Evolutionary conservation across 2,113 vertebrate species (phyloP).

Genomic region (Trichomycterus rosablanca): DNA sequence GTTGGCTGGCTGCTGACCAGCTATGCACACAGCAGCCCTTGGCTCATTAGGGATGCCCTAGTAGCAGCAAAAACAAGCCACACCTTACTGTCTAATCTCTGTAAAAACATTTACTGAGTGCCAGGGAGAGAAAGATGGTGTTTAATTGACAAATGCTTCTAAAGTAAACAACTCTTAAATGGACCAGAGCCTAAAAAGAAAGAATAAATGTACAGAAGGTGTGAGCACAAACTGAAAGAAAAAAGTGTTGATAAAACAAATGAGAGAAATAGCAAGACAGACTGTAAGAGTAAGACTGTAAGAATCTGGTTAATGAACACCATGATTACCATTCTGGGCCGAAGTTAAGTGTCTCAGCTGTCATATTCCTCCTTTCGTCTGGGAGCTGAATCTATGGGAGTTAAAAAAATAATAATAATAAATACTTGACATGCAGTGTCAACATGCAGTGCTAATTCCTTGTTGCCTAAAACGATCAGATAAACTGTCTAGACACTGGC

Average conservation of each 20-base stretch:
- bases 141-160: too few relatives aligned
- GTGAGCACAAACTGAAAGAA: background rate
- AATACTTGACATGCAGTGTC: too few relatives aligned
- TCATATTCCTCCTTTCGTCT: constrained; percentile 78
- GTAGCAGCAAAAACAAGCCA: constrained; percentile 46
- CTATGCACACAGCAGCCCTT: constrained; percentile 60
- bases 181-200: background rate
- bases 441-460: too few relatives aligned
- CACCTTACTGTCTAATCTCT: constrained; percentile 50
- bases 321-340: constrained; percentile 83
- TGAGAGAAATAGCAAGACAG: background rate
- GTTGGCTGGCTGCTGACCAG: constrained; percentile 57
- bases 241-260: background rate
- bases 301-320: background rate
- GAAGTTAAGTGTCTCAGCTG: constrained; percentile 91
- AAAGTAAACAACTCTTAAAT: too few relatives aligned
- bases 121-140: background rate
- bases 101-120: constrained; percentile 49
- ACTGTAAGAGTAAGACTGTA: background rate
- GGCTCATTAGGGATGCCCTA: constrained; percentile 50
- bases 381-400: constrained; percentile 66
- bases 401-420: background rate
- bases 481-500: too few relatives aligned
- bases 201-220: background rate
- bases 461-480: too few relatives aligned